These are phyloP conservation scores for Periparus ater DNA, from an alignment of 2,797 vertebrate species.

Conservation along the genomic window DNA sequence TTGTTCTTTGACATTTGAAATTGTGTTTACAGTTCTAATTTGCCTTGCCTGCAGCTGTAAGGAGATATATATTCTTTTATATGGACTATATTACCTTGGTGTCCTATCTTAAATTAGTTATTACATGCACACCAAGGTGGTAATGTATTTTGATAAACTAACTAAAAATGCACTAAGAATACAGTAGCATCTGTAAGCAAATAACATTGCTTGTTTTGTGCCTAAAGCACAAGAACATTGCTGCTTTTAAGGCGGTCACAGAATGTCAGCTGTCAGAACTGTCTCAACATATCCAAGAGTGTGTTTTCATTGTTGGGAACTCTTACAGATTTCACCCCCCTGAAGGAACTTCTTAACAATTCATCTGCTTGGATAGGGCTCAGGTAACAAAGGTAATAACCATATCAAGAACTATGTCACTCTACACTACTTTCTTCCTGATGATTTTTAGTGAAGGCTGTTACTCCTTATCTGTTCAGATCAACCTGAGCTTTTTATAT, in stretches of 20 bases:
- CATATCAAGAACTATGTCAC: background rate
- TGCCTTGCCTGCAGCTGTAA: background rate
- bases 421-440: background rate
- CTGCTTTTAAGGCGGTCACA: background rate
- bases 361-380: background rate
- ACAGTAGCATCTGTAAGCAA: background rate
- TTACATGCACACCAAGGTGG: background rate
- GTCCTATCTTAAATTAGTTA: background rate
- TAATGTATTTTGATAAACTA: background rate
- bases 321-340: background rate
- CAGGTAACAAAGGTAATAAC: background rate
- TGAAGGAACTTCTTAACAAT: background rate
- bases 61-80: background rate
- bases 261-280: background rate
- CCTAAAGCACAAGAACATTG: background rate
- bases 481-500: background rate
- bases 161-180: background rate
- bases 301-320: background rate
- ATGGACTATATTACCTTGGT: background rate
- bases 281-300: background rate
- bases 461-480: background rate
- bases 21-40: background rate
- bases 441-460: background rate
- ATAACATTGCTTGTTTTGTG: background rate
- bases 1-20: background rate